Evolutionary conservation across 2,888 invertebrate genomes (phyloP), one percentile per base, ranked within the genome.

Genomic region (Lasioglossum morio): DNA sequence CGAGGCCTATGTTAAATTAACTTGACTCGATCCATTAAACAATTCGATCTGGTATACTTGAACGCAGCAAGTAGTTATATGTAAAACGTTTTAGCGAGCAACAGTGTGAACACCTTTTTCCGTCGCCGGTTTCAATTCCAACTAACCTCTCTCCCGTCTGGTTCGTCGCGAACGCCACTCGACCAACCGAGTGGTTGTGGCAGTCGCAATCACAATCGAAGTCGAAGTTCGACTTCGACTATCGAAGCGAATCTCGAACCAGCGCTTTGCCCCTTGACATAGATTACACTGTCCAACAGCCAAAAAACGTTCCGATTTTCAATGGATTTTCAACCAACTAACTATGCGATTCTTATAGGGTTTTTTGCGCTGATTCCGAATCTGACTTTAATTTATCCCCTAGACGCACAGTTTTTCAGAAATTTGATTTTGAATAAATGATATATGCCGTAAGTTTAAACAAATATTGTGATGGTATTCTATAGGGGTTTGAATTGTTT

Each of bases 141-240:
- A 77, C 82, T 82, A 87, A 87, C 87, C 86, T 87, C 63, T 43
- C 63, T 48, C 30, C n/a, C n/a, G 14, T 23, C 46, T 30, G 43
- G 16, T 48, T 66, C 34, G 23, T n/a, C 19, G 66, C 48, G 23
- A 53, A 53, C 23, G 48, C 2, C 19, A 19, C 46, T 37, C 16
- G 40, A 76, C 72, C 48, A 76, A 76, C 16, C 77, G 34, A 53
- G 23, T 53, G 8, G 23, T 53, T 23, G 53, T 46, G 1, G 16
- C 16, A 46, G 16, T 46, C 46, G 46, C 46, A 8, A 8, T 46
- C 46, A 16, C 46, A 8, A 2, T 53, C 48, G 48, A 53, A 53
- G 2, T 23, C 48, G 23, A 48, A 48, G 19, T 16, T 19, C 16
- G 16, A 4, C 4, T 4, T 46, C 46, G 46, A 46, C 14, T 43